phyloP scores from a whole-genome alignment of 1,140 invertebrate species.

The Zaprionus gabonicus region DNA sequence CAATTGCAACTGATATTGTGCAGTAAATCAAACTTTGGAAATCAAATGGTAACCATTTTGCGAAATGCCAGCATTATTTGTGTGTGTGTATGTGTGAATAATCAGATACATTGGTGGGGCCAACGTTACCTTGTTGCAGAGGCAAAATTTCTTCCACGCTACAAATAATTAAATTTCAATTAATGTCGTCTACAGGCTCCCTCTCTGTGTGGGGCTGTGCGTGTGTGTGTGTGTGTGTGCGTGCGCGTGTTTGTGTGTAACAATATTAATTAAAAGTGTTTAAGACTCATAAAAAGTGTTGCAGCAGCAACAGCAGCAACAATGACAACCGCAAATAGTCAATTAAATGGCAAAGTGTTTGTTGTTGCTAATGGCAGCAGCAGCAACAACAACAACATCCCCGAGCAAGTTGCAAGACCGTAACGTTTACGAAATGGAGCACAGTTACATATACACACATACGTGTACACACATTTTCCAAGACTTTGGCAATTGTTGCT shows the following conservation, averaged over 20 bases:
- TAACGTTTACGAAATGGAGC: constrained; percentile 39
- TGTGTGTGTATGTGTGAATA: neutral
- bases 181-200: constrained; percentile 66
- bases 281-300: constrained; percentile 52
- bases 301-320: constrained; percentile 35
- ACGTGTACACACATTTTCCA: constrained; percentile 9
- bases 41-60: neutral
- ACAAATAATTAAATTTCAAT: constrained; percentile 78
- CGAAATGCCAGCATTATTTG: neutral
- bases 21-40: neutral
- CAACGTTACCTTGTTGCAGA: constrained; percentile 13
- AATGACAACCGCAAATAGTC: constrained; percentile 58
- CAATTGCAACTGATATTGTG: neutral
- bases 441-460: constrained; percentile 6
- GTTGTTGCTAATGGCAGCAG: constrained; percentile 32
- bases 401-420: constrained; percentile 32
- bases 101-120: neutral
- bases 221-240: constrained; percentile 35
- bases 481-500: constrained; percentile 12
- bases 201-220: neutral
- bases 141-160: constrained; percentile 44
- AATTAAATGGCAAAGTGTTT: constrained; percentile 64
- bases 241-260: constrained; percentile 55
- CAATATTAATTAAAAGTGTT: constrained; percentile 79
- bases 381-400: constrained; percentile 28